phyloP scores from a whole-genome alignment of 92 coral and sea anemone species.

The Phenganax stokvisi region DNA sequence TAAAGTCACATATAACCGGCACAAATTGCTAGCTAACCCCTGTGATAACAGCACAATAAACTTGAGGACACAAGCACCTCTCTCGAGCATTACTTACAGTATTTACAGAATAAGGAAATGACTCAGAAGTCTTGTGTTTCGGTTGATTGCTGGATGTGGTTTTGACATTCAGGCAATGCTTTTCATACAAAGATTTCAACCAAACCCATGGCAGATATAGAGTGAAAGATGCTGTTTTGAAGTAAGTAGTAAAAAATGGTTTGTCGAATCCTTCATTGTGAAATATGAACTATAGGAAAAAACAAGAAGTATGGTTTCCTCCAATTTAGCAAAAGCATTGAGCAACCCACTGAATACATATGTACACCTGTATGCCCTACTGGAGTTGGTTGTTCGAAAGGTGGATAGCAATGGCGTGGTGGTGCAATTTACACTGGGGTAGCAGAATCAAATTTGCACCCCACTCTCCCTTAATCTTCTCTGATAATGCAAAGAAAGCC shows the following conservation, averaged over 20 bases:
- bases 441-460: no score
- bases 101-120: background rate
- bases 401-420: no score
- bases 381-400: no score
- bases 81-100: slow-evolving; percentile 1
- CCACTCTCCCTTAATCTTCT: no score
- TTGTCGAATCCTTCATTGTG: slow-evolving; percentile 77
- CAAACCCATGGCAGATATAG: slow-evolving; percentile 68
- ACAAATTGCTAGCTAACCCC: no score
- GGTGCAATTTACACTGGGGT: no score
- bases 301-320: background rate
- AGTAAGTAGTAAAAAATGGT: slow-evolving; percentile 90
- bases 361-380: no score
- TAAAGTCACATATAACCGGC: no score
- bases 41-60: no score
- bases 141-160: slow-evolving; percentile 36
- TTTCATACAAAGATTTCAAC: slow-evolving; percentile 70
- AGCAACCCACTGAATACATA: background rate
- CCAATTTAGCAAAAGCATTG: background rate
- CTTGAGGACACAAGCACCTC: no score
- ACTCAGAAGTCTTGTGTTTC: background rate
- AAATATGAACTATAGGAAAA: slow-evolving; percentile 69
- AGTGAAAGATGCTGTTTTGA: slow-evolving; percentile 93
- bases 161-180: slow-evolving; percentile 52
- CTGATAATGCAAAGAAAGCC: no score